A percentile compares a stretch with the other conserved stretches of the same genome.
Evolutionary conservation across 2,888 invertebrate genomes (phyloP).

Genomic region (Leucania comma): DNA sequence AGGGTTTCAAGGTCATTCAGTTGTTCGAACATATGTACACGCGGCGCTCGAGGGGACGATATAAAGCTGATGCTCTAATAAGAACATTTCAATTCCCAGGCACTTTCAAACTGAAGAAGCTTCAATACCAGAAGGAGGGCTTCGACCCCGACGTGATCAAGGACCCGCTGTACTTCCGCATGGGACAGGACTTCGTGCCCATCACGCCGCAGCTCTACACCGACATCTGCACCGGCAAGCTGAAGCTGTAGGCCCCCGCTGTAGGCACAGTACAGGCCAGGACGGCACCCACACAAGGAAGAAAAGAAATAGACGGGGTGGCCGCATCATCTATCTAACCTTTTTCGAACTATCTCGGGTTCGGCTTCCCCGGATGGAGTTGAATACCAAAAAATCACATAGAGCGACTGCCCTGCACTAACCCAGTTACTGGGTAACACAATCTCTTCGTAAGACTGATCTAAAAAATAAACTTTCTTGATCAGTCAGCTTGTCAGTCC

Average conservation of each 20-base stretch:
- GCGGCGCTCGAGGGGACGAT: too few species aligned
- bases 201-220: slow-evolving; percentile 91
- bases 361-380: background rate
- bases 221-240: slow-evolving; percentile 89
- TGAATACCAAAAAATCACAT: background rate
- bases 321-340: background rate
- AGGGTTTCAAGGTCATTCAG: too few species aligned
- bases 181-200: slow-evolving; percentile 88
- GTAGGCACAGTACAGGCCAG: slow-evolving; percentile 32
- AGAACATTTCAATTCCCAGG: slow-evolving; percentile 86
- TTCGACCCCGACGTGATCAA: slow-evolving; percentile 94
- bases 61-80: background rate
- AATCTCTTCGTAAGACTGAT: slow-evolving; percentile 15
- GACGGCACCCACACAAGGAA: slow-evolving; percentile 16
- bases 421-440: background rate
- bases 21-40: too few species aligned
- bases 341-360: background rate
- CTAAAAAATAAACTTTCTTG: background rate
- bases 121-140: slow-evolving; percentile 95
- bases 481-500: slow-evolving; percentile 11
- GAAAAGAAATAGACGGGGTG: background rate
- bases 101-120: slow-evolving; percentile 98
- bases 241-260: slow-evolving; percentile 80
- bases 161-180: slow-evolving; percentile 94
- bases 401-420: background rate